Base-by-base conservation (phyloP, 2,888 invertebrate species). In the Quadroppia sp. region DNA sequence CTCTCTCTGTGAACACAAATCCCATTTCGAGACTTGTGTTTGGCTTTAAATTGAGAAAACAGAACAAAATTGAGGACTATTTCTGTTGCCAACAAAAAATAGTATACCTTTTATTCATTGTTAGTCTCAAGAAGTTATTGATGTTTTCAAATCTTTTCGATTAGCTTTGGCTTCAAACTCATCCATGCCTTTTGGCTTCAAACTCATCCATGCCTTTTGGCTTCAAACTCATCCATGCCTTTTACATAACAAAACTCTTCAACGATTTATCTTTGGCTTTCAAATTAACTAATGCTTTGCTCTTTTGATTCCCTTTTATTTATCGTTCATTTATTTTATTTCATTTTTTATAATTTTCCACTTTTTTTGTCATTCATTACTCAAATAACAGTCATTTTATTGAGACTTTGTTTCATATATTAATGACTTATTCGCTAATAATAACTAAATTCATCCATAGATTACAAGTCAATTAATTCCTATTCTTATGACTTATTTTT, bases 241-340 rank as follows among this genome's bases (percentile, higher is more conserved):
- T 36, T n/a, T n/a, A 15, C 15, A 9, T 11, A 36, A 30, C 30
- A 59, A 59, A 61, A 64, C 20, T 32, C 40, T 36, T 17, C 1
- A 32, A 36, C 64, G 2, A 64, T 64, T 64, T 64, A 40, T 64
- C 64, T 64, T 64, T 7, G n/a, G 36, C 40, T 36, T 4, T 64
- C 1, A 20, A 64, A 64, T 64, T 64, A 64, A 64, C 64, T 64
- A 64, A 64, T 64, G 36, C 36, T 64, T 20, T 64, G 32, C 20
- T 64, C n/a, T 64, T 30, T 59, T 59, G 13, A 20, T 30, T 30
- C 15, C n/a, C 15, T 20, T n/a, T 36, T 64, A 64, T 64, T 36
- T 64, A 64, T 64, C 36, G 64, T 64, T 36, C 32, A 64, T 64
- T 64, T 64, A 64, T 64, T 40, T 64, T 20, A 64, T 64, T 40